Evolutionary conservation across 2,888 invertebrate genomes (phyloP).

Genomic region (Neocrepidodera transversa): DNA sequence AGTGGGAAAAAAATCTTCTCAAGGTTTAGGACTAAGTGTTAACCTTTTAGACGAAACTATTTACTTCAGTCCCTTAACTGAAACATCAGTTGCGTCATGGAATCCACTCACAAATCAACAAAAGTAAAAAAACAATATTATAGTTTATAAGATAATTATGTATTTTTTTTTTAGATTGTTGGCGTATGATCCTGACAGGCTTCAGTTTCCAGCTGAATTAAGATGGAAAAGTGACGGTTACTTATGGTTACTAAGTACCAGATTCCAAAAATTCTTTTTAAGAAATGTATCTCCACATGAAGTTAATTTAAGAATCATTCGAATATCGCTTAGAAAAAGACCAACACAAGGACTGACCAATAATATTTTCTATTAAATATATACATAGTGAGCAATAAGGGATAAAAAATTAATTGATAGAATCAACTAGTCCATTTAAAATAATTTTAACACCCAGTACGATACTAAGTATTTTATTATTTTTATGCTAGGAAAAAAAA

Average conservation of each 20-base stretch:
- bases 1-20: slow-evolving; percentile 84
- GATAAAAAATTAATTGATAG: too few species aligned
- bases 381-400: too few species aligned
- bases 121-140: slow-evolving; percentile 68
- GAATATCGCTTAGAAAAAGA: slow-evolving; percentile 51
- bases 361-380: slow-evolving; percentile 35
- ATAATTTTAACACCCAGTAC: too few species aligned
- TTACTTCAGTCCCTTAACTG: slow-evolving; percentile 78
- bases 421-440: too few species aligned
- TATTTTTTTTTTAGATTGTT: slow-evolving; percentile 65
- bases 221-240: slow-evolving; percentile 73
- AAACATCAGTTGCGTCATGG: slow-evolving; percentile 83
- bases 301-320: slow-evolving; percentile 76
- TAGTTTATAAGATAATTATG: too few species aligned
- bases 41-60: slow-evolving; percentile 77
- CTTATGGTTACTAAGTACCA: slow-evolving; percentile 77
- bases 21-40: slow-evolving; percentile 77
- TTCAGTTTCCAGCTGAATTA: slow-evolving; percentile 83
- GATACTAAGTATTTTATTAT: too few species aligned
- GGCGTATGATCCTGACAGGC: slow-evolving; percentile 72
- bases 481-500: too few species aligned
- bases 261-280: slow-evolving; percentile 82
- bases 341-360: slow-evolving; percentile 30
- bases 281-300: slow-evolving; percentile 72
- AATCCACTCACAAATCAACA: slow-evolving; percentile 77